Percentiles rank a stretch among this genome's conserved stretches.
phyloP scores from a whole-genome alignment of 2,797 vertebrate genomes.

The Epinephelus awoara region DNA sequence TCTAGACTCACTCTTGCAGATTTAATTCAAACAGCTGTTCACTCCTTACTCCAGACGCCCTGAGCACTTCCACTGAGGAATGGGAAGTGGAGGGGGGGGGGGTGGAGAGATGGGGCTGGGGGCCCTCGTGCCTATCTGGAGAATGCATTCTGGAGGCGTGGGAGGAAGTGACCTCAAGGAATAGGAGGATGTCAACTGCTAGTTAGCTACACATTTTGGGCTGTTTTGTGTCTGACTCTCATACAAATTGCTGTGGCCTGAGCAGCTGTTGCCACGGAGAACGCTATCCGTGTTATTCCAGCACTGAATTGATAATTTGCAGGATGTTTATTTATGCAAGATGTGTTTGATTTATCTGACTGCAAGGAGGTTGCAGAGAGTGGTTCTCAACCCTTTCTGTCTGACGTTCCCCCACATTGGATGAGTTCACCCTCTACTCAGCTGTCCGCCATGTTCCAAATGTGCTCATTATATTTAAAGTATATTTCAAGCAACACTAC shows the following conservation, averaged over 20 bases:
- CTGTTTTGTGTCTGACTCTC: slow-evolving; percentile 66
- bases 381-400: neutral
- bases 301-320: slow-evolving; percentile 20
- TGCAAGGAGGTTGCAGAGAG: neutral
- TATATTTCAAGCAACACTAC: neutral
- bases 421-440: too few relatives aligned
- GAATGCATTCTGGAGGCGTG: slow-evolving; percentile 46
- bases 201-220: slow-evolving; percentile 64
- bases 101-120: neutral
- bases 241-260: slow-evolving; percentile 50
- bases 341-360: slow-evolving; percentile 1
- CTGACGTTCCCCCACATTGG: neutral
- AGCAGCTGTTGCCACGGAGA: slow-evolving; percentile 54
- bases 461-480: neutral
- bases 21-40: slow-evolving; percentile 89
- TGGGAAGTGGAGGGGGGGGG: slow-evolving; percentile 19
- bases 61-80: slow-evolving; percentile 73
- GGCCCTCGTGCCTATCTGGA: slow-evolving; percentile 26
- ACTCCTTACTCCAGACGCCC: slow-evolving; percentile 68
- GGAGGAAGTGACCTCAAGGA: slow-evolving; percentile 67
- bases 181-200: slow-evolving; percentile 60
- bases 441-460: neutral
- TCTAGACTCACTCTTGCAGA: slow-evolving; percentile 84
- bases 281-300: neutral
- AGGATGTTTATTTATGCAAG: slow-evolving; percentile 15